A percentile compares a stretch with the other conserved stretches of the same genome.
These are phyloP conservation scores for Caenorhabditis afra DNA, from an alignment of 2,888 invertebrate species.

Conservation along the genomic window DNA sequence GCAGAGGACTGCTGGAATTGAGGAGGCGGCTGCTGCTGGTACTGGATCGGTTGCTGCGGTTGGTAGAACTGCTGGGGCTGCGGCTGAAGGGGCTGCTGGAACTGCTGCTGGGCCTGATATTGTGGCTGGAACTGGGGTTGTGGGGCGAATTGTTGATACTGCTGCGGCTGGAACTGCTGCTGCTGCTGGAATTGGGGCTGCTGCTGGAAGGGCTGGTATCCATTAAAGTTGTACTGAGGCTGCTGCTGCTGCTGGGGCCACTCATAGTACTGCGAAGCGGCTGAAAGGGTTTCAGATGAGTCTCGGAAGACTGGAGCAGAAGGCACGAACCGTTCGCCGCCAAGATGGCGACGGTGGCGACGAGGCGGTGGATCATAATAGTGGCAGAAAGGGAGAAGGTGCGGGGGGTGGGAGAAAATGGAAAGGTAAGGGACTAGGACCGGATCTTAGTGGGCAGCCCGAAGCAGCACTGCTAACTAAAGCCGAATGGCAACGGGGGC, in stretches of 20 bases:
- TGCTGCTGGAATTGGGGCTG: conserved; percentile 41
- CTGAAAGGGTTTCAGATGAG: conserved; percentile 18
- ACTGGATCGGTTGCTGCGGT: conserved; percentile 30
- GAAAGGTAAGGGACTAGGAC: conserved; percentile 47
- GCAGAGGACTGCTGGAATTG: conserved; percentile 37
- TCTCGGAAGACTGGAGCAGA: neutral
- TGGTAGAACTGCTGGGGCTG: conserved; percentile 49
- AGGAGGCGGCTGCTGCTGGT: conserved; percentile 39
- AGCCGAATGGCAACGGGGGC: conserved; percentile 52
- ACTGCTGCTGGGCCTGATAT: conserved; percentile 49
- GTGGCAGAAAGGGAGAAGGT: conserved; percentile 9
- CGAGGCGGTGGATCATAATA: conserved; percentile 49
- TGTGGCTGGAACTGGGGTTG: conserved; percentile 35
- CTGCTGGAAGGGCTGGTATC: conserved; percentile 13
- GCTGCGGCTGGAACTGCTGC: conserved; percentile 45
- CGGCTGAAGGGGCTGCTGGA: conserved; percentile 34
- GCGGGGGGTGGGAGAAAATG: no score
- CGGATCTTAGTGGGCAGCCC: conserved; percentile 53
- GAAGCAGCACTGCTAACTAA: conserved; percentile 47
- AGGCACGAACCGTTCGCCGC: conserved; percentile 29
- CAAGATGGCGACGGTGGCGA: conserved; percentile 41
- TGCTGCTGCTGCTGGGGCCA: conserved; percentile 54
- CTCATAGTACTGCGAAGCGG: conserved; percentile 42
- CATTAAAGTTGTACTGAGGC: conserved; percentile 21
- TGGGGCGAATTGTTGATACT: conserved; percentile 34